A percentile compares a stretch with the other conserved stretches of the same genome.
Evolutionary conservation across 37 sponge, comb jelly and placozoan genomes (phyloP).

Genomic region (Cliona cf. orientalis): DNA sequence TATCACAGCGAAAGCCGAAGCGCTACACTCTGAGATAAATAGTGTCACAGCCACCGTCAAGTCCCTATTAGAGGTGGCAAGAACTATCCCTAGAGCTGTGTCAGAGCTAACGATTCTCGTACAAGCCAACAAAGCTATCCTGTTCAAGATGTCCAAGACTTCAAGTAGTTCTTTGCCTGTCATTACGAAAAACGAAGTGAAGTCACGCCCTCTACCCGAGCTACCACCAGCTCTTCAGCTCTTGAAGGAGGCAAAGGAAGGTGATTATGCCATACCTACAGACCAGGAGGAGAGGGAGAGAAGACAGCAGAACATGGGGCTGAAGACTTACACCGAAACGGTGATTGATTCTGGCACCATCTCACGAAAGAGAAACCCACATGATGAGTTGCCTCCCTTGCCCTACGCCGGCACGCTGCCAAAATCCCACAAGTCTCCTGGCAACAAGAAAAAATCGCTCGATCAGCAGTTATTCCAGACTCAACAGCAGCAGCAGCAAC

Average conservation of each 20-base stretch:
- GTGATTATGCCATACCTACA: constrained; percentile 26
- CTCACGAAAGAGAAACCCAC: constrained; percentile 44
- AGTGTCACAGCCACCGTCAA: constrained; percentile 67
- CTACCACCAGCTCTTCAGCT: constrained; percentile 1
- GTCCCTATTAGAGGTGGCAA: constrained; percentile 57
- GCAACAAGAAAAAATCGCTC: not conserved
- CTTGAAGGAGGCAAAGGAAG: not conserved
- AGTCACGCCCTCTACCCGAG: constrained; percentile 62
- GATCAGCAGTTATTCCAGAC: not conserved
- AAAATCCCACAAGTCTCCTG: not conserved
- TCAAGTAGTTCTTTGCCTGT: constrained; percentile 39
- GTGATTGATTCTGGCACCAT: not conserved
- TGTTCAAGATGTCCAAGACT: constrained; percentile 34
- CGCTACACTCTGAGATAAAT: constrained; percentile 33
- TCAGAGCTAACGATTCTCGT: constrained; percentile 58
- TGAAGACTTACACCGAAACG: not conserved
- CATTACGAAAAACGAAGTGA: constrained; percentile 64
- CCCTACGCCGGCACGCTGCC: constrained; percentile 46
- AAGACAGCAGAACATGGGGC: not conserved
- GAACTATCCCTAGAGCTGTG: constrained; percentile 51
- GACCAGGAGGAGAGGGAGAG: constrained; percentile 1
- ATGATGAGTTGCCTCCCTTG: constrained; percentile 64
- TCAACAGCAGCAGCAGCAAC: too few relatives aligned
- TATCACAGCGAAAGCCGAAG: constrained; percentile 46
- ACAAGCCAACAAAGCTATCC: constrained; percentile 56